These are phyloP conservation scores for Ctenodactylus gundi DNA, from an alignment of 2,113 vertebrate species.

Conservation along the genomic window DNA sequence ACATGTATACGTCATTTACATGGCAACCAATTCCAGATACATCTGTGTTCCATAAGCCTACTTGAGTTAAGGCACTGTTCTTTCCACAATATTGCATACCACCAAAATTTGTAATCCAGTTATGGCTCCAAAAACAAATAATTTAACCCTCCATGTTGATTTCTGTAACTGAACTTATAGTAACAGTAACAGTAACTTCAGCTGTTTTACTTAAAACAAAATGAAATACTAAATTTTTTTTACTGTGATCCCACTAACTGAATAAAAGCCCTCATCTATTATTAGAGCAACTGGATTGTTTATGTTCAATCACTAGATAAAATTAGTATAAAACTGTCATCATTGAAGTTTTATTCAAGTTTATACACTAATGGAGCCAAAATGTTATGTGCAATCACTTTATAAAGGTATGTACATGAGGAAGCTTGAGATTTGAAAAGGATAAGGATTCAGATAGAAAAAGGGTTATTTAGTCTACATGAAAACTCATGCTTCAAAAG, in stretches of 20 bases:
- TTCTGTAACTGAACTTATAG: neutral
- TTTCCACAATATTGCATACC: neutral
- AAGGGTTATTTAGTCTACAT: neutral
- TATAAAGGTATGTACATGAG: neutral
- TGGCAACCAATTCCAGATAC: neutral
- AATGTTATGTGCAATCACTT: neutral
- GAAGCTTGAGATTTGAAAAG: neutral
- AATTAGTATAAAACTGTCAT: neutral
- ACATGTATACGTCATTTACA: neutral
- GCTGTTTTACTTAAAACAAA: neutral
- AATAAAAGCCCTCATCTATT: neutral
- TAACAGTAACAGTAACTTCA: neutral
- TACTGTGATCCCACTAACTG: neutral
- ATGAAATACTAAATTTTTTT: neutral
- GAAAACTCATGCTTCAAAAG: neutral
- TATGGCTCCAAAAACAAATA: neutral
- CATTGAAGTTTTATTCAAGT: neutral
- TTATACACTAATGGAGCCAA: neutral
- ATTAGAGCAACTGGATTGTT: neutral
- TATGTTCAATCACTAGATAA: neutral
- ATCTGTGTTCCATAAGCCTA: neutral
- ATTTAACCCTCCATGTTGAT: neutral
- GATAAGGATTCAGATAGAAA: neutral
- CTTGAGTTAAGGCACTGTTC: neutral
- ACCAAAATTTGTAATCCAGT: neutral